A percentile compares a stretch with the other conserved stretches of the same genome.
These are phyloP conservation scores for Entomyzon cyanotis DNA, from an alignment of 2,113 vertebrate species.

Conservation along the genomic window DNA sequence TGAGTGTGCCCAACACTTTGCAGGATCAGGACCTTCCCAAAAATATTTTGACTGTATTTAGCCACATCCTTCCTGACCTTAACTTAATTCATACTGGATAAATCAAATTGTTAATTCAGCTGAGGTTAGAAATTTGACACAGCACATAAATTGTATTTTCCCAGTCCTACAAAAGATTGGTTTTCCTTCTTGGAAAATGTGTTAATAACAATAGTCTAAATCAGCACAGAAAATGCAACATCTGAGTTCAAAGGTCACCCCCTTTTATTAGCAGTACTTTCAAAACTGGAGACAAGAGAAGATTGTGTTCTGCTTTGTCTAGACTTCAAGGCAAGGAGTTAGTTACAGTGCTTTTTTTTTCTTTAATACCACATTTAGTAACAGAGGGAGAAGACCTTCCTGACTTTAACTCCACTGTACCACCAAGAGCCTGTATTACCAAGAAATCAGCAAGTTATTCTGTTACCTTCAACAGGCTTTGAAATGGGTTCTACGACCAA, in stretches of 20 bases:
- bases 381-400: neutral
- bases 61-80: neutral
- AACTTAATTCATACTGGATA: neutral
- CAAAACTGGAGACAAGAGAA: slow-evolving; percentile 44
- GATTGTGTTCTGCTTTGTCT: slow-evolving; percentile 27
- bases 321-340: neutral
- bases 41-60: neutral
- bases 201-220: neutral
- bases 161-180: neutral
- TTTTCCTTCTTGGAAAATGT: neutral
- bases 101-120: slow-evolving; percentile 16
- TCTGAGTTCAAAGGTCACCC: slow-evolving; percentile 19
- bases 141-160: neutral
- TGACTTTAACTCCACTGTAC: neutral
- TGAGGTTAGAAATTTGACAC: neutral
- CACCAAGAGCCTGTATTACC: neutral
- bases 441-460: neutral
- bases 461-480: neutral
- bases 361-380: neutral
- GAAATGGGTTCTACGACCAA: neutral
- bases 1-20: neutral
- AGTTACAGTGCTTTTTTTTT: neutral
- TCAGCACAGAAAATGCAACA: slow-evolving; percentile 43
- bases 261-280: neutral
- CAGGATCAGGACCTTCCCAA: neutral